These are phyloP conservation scores for Herpetotheres cachinnans DNA, from an alignment of 2,113 vertebrate species.

Conservation along the genomic window DNA sequence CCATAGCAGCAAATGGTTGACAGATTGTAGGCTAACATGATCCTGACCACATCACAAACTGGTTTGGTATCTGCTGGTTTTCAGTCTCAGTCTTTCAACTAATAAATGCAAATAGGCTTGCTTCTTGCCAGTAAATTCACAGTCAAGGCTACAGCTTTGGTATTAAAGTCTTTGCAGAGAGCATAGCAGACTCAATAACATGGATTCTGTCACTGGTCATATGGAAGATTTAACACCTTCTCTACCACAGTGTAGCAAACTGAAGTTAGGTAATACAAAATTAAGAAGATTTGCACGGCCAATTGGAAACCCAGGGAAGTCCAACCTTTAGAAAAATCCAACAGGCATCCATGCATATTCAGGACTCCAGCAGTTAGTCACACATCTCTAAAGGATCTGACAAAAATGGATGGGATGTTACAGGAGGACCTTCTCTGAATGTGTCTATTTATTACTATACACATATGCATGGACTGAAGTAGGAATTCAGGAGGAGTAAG, in stretches of 20 bases:
- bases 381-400: background rate
- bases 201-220: background rate
- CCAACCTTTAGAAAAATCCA: background rate
- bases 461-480: background rate
- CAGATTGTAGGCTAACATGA: background rate
- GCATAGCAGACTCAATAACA: background rate
- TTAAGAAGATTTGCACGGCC: background rate
- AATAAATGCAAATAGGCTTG: background rate
- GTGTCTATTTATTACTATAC: background rate
- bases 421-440: background rate
- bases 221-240: background rate
- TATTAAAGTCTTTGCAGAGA: background rate
- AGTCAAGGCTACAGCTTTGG: background rate
- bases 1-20: background rate
- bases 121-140: background rate
- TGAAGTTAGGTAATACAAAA: background rate
- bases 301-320: background rate
- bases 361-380: background rate
- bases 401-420: background rate
- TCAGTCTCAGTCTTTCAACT: background rate
- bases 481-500: background rate
- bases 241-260: background rate
- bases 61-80: background rate
- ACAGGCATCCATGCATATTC: background rate
- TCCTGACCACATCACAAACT: background rate